A percentile compares a stretch with the other conserved stretches of the same genome.
These are phyloP conservation scores for Yponomeuta plumbellus DNA, from an alignment of 2,888 invertebrate species.

Conservation along the genomic window DNA sequence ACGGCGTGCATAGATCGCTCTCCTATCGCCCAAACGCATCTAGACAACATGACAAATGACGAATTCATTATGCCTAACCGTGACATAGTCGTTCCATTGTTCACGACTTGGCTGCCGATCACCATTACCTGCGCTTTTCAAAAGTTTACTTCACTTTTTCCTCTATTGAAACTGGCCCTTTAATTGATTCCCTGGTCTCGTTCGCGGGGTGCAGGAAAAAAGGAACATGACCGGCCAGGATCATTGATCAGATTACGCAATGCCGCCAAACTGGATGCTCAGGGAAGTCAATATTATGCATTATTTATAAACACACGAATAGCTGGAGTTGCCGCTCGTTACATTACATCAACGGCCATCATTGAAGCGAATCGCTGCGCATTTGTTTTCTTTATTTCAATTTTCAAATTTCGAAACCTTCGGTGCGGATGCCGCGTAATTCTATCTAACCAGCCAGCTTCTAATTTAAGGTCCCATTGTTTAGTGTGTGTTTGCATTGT, in stretches of 20 bases:
- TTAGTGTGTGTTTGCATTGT: constrained; percentile 37
- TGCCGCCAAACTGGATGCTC: constrained; percentile 66
- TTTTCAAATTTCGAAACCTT: constrained; percentile 19
- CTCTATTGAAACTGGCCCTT: constrained; percentile 41
- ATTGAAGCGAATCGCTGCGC: constrained; percentile 14
- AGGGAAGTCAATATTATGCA: constrained; percentile 57
- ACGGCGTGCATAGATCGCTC: constrained; percentile 22
- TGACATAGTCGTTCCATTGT: constrained; percentile 40
- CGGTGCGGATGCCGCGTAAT: constrained; percentile 14
- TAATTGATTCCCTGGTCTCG: constrained; percentile 60
- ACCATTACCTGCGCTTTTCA: constrained; percentile 40
- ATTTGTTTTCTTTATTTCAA: constrained; percentile 6
- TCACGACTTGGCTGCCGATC: constrained; percentile 28
- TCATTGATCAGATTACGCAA: constrained; percentile 73
- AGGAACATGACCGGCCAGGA: constrained; percentile 51
- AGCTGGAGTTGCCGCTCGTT: constrained; percentile 25
- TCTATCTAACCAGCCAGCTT: constrained; percentile 36
- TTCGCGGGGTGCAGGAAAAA: constrained; percentile 33
- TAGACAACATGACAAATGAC: constrained; percentile 43
- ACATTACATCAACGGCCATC: constrained; percentile 18
- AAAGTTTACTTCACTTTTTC: constrained; percentile 38
- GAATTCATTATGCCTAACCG: constrained; percentile 41
- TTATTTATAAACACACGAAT: constrained; percentile 55
- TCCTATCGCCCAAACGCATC: constrained; percentile 22
- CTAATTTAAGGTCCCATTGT: constrained; percentile 62